Base-by-base conservation (phyloP, 1,140 invertebrate genomes). In the Gryllus bimaculatus region DNA sequence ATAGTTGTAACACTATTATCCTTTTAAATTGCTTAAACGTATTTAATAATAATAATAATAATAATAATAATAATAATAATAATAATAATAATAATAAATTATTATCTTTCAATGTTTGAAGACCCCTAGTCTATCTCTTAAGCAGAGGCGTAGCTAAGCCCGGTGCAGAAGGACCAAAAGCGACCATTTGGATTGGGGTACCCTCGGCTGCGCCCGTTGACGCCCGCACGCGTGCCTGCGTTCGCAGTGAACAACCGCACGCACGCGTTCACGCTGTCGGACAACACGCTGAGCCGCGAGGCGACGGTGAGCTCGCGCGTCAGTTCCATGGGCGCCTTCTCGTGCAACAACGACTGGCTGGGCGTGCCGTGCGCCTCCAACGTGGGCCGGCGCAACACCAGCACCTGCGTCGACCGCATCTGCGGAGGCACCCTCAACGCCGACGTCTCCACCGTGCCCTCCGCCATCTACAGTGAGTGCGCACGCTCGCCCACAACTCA, bases 271-370 rank as follows among this genome's bases (percentile, higher is more conserved):
- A 91, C 92, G 0, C 82, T 94, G n/a, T 90, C 90, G 0, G 93
- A 93, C 0, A 93, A 94, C 82, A 91, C 91, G 0, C 48, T 79
- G 18, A 84, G 82, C 10, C 91, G 91, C 78, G 88, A 83, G 77
- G 88, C 83, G 77, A 87, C 89, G 0, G 91, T 92, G 15, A 90
- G 88, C 54, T 88, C 91, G 0, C 92, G 91, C 85, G 90, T 92
- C 78, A 91, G 91, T 0, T 84, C 83, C 47, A 5, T 78, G 20
- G 80, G 80, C 18, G 47, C 77, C n/a, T 89, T 89, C 79, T 87
- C 88, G 20, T 95, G 93, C 83, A 89, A 90, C 74, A 89, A 90
- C 48, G 94, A 95, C 84, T 95, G 93, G 91, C 83, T 95, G 1
- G 86, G 92, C 39, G 92, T 95, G 21, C 93, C 93, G 0, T 94